Conservation (phyloP, 2,797 vertebrate species). For the Meriones psammophilus region DNA sequence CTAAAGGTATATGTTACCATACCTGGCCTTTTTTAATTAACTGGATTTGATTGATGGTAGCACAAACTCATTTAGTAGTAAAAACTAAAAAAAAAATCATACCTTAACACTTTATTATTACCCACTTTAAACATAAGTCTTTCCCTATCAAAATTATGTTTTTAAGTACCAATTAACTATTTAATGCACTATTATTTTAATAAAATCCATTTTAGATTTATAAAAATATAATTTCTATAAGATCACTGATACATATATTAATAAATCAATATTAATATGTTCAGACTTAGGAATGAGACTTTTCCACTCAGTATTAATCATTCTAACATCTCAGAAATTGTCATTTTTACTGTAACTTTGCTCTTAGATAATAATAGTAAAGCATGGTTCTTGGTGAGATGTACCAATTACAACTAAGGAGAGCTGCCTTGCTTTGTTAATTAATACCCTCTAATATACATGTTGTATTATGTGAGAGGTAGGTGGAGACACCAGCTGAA, state of each 20-base stretch:
- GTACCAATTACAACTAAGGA: neutral
- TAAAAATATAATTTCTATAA: neutral
- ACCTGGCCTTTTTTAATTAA: conserved; percentile 16
- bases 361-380: neutral
- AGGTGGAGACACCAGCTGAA: neutral
- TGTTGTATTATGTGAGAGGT: neutral
- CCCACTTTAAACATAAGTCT: conserved; percentile 1
- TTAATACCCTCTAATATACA: neutral
- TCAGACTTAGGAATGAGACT: neutral
- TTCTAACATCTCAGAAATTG: neutral
- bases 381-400: conserved; percentile 27
- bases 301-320: conserved; percentile 30
- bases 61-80: neutral
- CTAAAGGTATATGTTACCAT: neutral
- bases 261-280: neutral
- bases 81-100: conserved; percentile 3
- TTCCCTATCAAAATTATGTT: conserved; percentile 42
- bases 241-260: neutral
- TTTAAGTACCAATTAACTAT: conserved; percentile 12
- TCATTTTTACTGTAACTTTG: conserved; percentile 20
- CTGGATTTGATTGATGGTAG: conserved; percentile 17
- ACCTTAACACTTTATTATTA: conserved; percentile 23
- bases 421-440: neutral
- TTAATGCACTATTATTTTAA: conserved; percentile 31
- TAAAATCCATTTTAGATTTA: conserved; percentile 48